A percentile compares a stretch with the other conserved stretches of the same genome.
These are phyloP conservation scores for Lepus oiostolus DNA, from an alignment of 2,797 vertebrate genomes.

Conservation along the genomic window DNA sequence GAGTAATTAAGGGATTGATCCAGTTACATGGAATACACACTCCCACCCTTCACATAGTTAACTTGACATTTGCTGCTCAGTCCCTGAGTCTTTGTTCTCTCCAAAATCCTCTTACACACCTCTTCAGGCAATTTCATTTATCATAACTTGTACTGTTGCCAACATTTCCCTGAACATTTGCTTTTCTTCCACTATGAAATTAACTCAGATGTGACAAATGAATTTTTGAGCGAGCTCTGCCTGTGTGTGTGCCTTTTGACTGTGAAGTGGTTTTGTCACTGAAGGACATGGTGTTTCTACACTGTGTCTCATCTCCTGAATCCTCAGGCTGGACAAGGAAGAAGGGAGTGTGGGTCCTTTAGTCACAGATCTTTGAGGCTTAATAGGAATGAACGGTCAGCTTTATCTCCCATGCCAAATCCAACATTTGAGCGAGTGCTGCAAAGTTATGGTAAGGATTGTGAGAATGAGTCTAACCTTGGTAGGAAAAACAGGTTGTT, in stretches of 20 bases:
- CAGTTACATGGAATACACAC: neutral
- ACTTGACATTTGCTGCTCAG: neutral
- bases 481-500: neutral
- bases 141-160: slow-evolving; percentile 63
- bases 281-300: neutral
- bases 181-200: slow-evolving; percentile 59
- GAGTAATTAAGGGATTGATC: slow-evolving; percentile 67
- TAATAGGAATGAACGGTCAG: neutral
- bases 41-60: neutral
- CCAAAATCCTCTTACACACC: slow-evolving; percentile 54
- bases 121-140: slow-evolving; percentile 75
- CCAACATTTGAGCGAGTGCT: neutral
- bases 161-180: slow-evolving; percentile 68
- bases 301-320: neutral
- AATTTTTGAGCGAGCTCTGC: neutral
- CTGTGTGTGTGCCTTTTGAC: neutral
- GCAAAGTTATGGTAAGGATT: neutral
- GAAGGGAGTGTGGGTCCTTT: neutral
- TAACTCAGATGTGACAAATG: slow-evolving; percentile 37
- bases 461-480: neutral
- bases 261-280: neutral
- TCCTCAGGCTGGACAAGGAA: neutral
- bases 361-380: neutral
- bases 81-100: slow-evolving; percentile 64
- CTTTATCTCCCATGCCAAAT: neutral